These are phyloP conservation scores for Chinchilla lanigera DNA, from an alignment of 2,113 vertebrate species.

Conservation along the genomic window DNA sequence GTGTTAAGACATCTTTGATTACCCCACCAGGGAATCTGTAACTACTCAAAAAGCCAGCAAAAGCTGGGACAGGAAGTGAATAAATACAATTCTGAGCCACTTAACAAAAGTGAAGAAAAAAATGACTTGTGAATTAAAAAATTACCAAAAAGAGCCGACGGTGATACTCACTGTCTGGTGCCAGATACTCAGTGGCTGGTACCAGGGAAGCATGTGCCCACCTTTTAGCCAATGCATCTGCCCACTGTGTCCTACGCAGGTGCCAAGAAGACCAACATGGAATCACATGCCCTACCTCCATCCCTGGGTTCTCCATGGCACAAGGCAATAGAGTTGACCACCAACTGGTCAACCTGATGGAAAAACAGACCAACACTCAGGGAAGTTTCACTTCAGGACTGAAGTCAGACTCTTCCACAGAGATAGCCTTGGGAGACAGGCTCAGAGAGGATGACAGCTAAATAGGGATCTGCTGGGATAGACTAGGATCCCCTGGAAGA, in stretches of 20 bases:
- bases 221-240: background rate
- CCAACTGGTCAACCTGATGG: background rate
- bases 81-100: slow-evolving; percentile 15
- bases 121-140: slow-evolving; percentile 37
- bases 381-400: background rate
- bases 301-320: background rate
- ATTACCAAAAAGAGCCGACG: background rate
- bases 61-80: slow-evolving; percentile 9
- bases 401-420: background rate
- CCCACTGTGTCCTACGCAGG: background rate
- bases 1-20: background rate
- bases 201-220: background rate
- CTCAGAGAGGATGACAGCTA: background rate
- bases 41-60: background rate
- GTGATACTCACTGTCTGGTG: background rate
- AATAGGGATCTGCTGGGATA: background rate
- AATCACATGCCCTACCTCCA: background rate
- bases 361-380: background rate
- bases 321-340: background rate
- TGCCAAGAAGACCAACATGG: background rate
- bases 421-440: background rate
- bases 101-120: background rate
- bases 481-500: background rate
- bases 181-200: too few relatives aligned
- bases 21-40: background rate